These are phyloP conservation scores for Electrophaes corylata DNA, from an alignment of 2,888 invertebrate genomes.

Conservation along the genomic window DNA sequence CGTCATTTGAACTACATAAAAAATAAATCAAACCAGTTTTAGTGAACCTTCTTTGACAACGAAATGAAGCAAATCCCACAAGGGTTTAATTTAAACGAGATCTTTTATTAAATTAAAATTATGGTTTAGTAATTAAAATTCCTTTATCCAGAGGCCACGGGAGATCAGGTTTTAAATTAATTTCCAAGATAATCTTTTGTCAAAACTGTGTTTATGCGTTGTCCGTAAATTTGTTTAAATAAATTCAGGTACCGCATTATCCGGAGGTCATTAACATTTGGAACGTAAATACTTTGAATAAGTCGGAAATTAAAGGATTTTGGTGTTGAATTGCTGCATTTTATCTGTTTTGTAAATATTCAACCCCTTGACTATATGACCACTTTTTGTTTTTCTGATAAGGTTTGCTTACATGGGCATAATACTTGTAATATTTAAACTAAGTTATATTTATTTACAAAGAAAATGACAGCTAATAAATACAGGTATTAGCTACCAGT, in stretches of 20 bases:
- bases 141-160: conserved; percentile 30
- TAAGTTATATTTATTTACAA: too few relatives aligned
- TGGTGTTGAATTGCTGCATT: too few relatives aligned
- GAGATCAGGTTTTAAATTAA: conserved; percentile 32
- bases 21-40: background rate
- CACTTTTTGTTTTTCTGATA: too few relatives aligned
- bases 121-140: conserved; percentile 39
- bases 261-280: background rate
- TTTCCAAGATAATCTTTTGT: conserved; percentile 34
- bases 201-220: conserved; percentile 16
- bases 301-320: background rate
- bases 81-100: conserved; percentile 39
- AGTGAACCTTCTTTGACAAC: background rate
- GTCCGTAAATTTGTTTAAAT: conserved; percentile 16
- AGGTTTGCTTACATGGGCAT: too few relatives aligned
- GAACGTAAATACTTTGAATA: background rate
- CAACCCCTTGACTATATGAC: too few relatives aligned
- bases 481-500: too few relatives aligned
- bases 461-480: too few relatives aligned
- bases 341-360: too few relatives aligned
- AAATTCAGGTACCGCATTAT: background rate
- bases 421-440: too few relatives aligned
- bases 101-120: conserved; percentile 35
- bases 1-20: too few relatives aligned
- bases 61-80: conserved; percentile 28